A percentile compares a stretch with the other conserved stretches of the same genome.
Evolutionary conservation across 2,797 vertebrate species (phyloP).

Genomic region (Ceyx erithaca): DNA sequence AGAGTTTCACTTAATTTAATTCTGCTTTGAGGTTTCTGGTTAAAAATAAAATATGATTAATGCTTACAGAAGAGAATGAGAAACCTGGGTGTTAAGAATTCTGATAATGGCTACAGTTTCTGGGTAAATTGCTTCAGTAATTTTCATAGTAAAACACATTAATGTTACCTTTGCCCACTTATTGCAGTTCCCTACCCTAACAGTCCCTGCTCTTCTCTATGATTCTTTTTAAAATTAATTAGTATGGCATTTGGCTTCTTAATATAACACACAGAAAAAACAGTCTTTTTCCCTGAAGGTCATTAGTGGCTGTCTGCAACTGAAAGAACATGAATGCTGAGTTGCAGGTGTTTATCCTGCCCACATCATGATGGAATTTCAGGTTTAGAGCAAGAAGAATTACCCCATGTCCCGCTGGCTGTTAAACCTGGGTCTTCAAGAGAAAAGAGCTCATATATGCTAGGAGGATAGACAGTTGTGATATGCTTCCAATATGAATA

Average conservation of each 20-base stretch:
- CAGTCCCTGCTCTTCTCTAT: not conserved
- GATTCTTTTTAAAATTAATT: slow-evolving; percentile 20
- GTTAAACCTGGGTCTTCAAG: not conserved
- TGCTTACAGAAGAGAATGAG: slow-evolving; percentile 47
- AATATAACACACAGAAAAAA: not conserved
- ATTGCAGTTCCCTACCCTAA: not conserved
- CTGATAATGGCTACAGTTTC: slow-evolving; percentile 45
- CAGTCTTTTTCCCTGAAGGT: not conserved
- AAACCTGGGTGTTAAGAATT: slow-evolving; percentile 24
- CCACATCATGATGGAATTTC: not conserved
- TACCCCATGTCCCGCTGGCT: not conserved
- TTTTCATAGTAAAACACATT: slow-evolving; percentile 13
- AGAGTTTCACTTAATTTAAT: slow-evolving; percentile 73
- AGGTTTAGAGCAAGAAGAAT: not conserved
- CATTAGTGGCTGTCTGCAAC: not conserved
- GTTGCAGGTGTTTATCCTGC: not conserved
- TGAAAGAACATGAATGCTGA: not conserved
- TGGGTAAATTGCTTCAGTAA: slow-evolving; percentile 37
- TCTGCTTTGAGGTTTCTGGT: slow-evolving; percentile 53
- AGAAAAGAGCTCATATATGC: not conserved
- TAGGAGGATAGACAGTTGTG: not conserved
- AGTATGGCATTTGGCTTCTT: not conserved
- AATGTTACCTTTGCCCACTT: slow-evolving; percentile 20
- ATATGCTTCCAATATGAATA: not conserved
- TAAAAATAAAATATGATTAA: slow-evolving; percentile 73